Base-by-base conservation (phyloP, 1,140 invertebrate species). In the Musca vetustissima region DNA sequence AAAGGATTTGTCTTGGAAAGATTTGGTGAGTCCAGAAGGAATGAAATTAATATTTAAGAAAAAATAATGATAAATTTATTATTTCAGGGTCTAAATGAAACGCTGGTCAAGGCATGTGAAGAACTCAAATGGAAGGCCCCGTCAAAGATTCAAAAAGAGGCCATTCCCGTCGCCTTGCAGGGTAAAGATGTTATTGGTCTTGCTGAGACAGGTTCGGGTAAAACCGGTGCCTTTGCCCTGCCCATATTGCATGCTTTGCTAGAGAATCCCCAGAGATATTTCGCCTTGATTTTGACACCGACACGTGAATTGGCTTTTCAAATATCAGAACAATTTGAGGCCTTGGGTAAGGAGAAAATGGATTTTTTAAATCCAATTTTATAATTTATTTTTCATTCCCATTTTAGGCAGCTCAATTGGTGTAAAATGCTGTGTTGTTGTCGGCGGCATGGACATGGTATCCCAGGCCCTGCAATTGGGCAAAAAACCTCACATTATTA, bases 401-500 rank as follows among this genome's bases (percentile, higher is more conserved):
- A 21, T 64, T 9, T 21, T 28, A 76, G 93, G 92, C 88, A 76
- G 74, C 50, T 75, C 77, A 70, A 96, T 99, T 78, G 96, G 96
- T 61, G 91, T 98, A 1, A 96, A 98, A 87, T 93, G 92, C 87
- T 94, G 90, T 72, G 96, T 98, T 1, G 93, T 99, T 77, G 96
- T 99, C 49, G 98, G 98, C 67, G 98, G 98, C 3, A 97, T 98
- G 88, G 96, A 99, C 79, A 98, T 98, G 95, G 92, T 95, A 75
- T 90, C 93, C 0, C 98, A 99, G 81, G 89, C 94, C 0, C 81
- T 98, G 53, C 87, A 91, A 72, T 82, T 99, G 19, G 93, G 94
- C 0, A 98, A 97, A 78, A 97, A 98, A 76, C 97, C 97, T 13
- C 97, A 98, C 76, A 91, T 98, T 70, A 89, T 99, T 57, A 94